A percentile compares a stretch with the other conserved stretches of the same genome.
phyloP scores from a whole-genome alignment of 2,888 invertebrate genomes.

The Ernsta delagoae region DNA sequence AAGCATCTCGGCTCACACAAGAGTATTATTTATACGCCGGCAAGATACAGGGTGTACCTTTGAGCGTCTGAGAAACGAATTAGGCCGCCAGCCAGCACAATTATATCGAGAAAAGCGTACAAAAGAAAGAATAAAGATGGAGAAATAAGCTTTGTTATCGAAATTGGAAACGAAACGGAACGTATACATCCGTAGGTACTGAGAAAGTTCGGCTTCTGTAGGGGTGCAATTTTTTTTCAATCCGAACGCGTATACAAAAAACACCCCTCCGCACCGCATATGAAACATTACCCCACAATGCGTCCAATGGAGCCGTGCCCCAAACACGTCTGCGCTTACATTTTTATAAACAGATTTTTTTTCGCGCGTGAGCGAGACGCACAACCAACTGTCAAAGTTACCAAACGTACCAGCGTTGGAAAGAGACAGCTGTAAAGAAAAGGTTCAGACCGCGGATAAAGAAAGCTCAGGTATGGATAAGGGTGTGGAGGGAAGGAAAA shows the following conservation, averaged over 20 bases:
- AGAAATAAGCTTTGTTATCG: slow-evolving; percentile 81
- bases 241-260: slow-evolving; percentile 72
- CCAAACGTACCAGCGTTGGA: no score
- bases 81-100: slow-evolving; percentile 65
- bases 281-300: slow-evolving; percentile 80
- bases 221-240: slow-evolving; percentile 76
- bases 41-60: slow-evolving; percentile 53
- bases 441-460: slow-evolving; percentile 80
- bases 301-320: slow-evolving; percentile 72
- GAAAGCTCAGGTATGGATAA: slow-evolving; percentile 84
- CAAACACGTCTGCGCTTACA: slow-evolving; percentile 71
- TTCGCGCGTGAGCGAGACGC: slow-evolving; percentile 67
- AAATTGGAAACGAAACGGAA: slow-evolving; percentile 80
- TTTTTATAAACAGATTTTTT: slow-evolving; percentile 83
- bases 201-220: slow-evolving; percentile 67
- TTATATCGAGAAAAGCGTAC: slow-evolving; percentile 66
- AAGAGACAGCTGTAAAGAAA: slow-evolving; percentile 72
- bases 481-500: slow-evolving; percentile 83
- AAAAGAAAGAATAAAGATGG: slow-evolving; percentile 63
- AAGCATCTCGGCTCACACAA: slow-evolving; percentile 56
- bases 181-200: slow-evolving; percentile 72
- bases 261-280: slow-evolving; percentile 71
- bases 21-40: slow-evolving; percentile 48
- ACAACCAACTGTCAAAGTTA: no score
- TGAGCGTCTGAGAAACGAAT: slow-evolving; percentile 63